Evolutionary conservation across 2,113 vertebrate species (phyloP), one percentile per base, ranked within the genome.

Genomic region (Hydropotes inermis): DNA sequence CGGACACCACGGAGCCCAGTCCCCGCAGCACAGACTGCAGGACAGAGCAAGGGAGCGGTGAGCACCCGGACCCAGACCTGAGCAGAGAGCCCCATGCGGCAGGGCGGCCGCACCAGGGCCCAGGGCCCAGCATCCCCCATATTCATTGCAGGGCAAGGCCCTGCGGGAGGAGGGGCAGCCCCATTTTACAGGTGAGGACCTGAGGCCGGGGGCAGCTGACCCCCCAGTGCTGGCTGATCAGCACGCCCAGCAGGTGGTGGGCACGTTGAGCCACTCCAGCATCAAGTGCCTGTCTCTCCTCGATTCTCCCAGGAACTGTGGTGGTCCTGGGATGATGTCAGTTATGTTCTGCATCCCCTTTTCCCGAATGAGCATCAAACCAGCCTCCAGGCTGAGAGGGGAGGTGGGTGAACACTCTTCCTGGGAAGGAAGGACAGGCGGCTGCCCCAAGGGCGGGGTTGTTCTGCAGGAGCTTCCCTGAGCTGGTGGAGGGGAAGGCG

Each of bases 121-220:
- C 98, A 58, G 15, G 39, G 95, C 99, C 99, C 99, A 99, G 36
- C 98, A 92, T 98, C 99, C 0, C 61, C 30, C 61, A 64, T 30
- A 64, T n/a, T 64, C 61, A n/a, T 61, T 61, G 60, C 1, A 33
- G 28, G 1, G 99, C 89, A 64, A 33, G 99, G 99, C 96, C 99
- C 99, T 1, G 99, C 0, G 3, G 7, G 61, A 64, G 30, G 61
- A 8, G 33, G 61, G 61, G 30, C 30, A 17, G 61, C n/a, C 30
- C 15, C 61, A 64, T 17, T 64, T 33, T n/a, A n/a, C 61, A 64
- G 61, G 2, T 17, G 15, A 64, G 61, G 7, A n/a, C 17, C 61
- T 33, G 60, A 64, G 16, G 61, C 7, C 8, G 3, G 33, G 33
- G 6, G 6, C 1, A 7, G 60, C 60, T 16, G 14, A 33, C 6